A percentile compares a stretch with the other conserved stretches of the same genome.
Evolutionary conservation across 2,888 invertebrate species (phyloP).

Genomic region (Gastracanthus pulcherrimus): DNA sequence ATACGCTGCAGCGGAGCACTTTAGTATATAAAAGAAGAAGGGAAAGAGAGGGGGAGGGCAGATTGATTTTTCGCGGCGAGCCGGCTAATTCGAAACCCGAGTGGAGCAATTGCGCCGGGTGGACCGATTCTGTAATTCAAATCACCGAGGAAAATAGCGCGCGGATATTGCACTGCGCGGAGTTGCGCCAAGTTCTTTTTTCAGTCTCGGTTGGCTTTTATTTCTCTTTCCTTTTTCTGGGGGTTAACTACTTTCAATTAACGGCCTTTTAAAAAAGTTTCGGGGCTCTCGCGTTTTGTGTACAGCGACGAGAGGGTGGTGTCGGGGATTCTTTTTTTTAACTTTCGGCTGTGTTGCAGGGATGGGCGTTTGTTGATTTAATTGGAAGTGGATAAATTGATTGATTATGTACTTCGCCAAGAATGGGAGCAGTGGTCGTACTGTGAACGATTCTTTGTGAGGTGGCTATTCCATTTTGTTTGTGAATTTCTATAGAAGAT

Average conservation of each 20-base stretch:
- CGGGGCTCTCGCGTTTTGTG: background rate
- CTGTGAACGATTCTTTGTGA: background rate
- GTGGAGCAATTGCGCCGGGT: slow-evolving; percentile 15
- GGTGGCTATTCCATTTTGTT: slow-evolving; percentile 7
- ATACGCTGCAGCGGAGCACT: no score
- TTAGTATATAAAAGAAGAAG: no score
- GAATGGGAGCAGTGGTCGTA: background rate
- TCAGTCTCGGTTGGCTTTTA: background rate
- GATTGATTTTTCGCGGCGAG: slow-evolving; percentile 75
- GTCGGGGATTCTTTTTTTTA: no score
- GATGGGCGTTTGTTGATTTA: slow-evolving; percentile 34
- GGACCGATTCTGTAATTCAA: slow-evolving; percentile 45
- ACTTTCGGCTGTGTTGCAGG: background rate
- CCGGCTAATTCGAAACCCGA: slow-evolving; percentile 67
- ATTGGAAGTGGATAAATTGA: slow-evolving; percentile 34
- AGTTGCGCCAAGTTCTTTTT: slow-evolving; percentile 22
- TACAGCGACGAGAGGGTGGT: background rate
- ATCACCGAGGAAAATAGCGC: slow-evolving; percentile 39
- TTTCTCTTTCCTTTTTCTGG: no score
- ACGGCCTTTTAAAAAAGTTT: slow-evolving; percentile 39
- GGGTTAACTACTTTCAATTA: slow-evolving; percentile 41
- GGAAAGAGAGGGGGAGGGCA: slow-evolving; percentile 61
- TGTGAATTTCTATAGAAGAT: no score
- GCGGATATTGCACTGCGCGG: slow-evolving; percentile 52
- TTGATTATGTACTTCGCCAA: slow-evolving; percentile 19